These are phyloP conservation scores for Pasiphila rectangulata DNA, from an alignment of 2,888 invertebrate genomes.

Conservation along the genomic window DNA sequence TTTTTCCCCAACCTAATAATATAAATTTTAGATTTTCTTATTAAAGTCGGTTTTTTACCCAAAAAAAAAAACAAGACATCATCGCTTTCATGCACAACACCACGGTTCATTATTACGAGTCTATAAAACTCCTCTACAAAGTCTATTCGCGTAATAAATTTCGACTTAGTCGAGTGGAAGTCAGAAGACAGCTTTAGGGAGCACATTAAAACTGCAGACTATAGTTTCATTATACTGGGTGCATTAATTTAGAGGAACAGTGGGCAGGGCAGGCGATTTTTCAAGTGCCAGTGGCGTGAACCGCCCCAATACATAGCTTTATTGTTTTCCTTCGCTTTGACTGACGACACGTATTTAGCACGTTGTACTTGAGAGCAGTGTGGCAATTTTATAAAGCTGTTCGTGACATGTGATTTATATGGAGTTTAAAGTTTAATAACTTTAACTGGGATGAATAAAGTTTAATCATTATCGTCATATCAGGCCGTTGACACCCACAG, in stretches of 20 bases:
- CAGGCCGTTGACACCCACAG: too few species aligned
- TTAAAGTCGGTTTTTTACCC: too few species aligned
- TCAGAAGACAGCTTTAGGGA: slow-evolving; percentile 20
- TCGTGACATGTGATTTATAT: too few species aligned
- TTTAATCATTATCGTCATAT: too few species aligned
- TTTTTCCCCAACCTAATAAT: too few species aligned
- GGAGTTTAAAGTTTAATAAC: too few species aligned
- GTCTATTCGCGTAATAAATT: slow-evolving; percentile 18
- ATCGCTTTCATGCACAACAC: too few species aligned
- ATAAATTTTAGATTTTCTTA: too few species aligned
- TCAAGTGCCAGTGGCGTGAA: slow-evolving; percentile 36
- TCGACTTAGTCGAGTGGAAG: slow-evolving; percentile 18
- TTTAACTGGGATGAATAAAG: too few species aligned
- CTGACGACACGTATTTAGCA: slow-evolving; percentile 18
- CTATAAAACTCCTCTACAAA: slow-evolving; percentile 13
- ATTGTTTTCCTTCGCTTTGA: slow-evolving; percentile 24
- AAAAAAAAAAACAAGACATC: too few species aligned
- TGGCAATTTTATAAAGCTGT: not conserved
- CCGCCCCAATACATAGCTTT: slow-evolving; percentile 31
- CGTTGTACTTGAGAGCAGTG: slow-evolving; percentile 4
- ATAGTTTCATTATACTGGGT: slow-evolving; percentile 30
- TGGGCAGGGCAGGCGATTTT: slow-evolving; percentile 34
- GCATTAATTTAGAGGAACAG: slow-evolving; percentile 36
- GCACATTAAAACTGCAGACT: slow-evolving; percentile 19
- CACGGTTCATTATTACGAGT: not conserved